These are phyloP conservation scores for Apis laboriosa DNA, from an alignment of 1,140 invertebrate species.

Conservation along the genomic window DNA sequence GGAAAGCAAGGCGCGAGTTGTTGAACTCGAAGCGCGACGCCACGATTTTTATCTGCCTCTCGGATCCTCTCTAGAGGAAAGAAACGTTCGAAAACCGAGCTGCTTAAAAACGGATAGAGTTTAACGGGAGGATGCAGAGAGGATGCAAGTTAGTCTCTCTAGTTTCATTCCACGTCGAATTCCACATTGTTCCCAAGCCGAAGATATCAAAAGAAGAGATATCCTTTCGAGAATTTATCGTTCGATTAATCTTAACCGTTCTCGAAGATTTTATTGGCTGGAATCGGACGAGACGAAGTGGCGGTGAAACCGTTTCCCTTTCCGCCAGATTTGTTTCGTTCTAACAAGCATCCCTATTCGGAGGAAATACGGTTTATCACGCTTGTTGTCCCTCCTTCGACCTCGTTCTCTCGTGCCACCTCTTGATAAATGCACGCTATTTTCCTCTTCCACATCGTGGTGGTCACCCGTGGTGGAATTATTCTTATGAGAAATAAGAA, in stretches of 20 bases:
- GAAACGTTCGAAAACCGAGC: too few relatives aligned
- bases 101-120: too few relatives aligned
- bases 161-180: too few relatives aligned
- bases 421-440: constrained; percentile 26
- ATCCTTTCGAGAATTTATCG: not conserved
- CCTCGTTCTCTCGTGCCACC: not conserved
- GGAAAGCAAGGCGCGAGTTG: not conserved
- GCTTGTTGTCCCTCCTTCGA: not conserved
- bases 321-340: constrained; percentile 3
- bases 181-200: too few relatives aligned
- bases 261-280: constrained; percentile 18
- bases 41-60: not conserved
- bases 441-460: not conserved
- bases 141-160: too few relatives aligned
- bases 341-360: not conserved
- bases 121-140: too few relatives aligned
- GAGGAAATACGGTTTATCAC: constrained; percentile 30
- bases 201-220: too few relatives aligned
- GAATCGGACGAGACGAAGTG: not conserved
- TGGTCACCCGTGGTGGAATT: constrained; percentile 26
- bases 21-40: not conserved
- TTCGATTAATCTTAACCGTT: not conserved
- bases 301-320: not conserved
- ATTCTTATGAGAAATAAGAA: constrained; percentile 49
- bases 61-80: not conserved